phyloP scores from a whole-genome alignment of 2,113 vertebrate species.

The Cottus gobio region DNA sequence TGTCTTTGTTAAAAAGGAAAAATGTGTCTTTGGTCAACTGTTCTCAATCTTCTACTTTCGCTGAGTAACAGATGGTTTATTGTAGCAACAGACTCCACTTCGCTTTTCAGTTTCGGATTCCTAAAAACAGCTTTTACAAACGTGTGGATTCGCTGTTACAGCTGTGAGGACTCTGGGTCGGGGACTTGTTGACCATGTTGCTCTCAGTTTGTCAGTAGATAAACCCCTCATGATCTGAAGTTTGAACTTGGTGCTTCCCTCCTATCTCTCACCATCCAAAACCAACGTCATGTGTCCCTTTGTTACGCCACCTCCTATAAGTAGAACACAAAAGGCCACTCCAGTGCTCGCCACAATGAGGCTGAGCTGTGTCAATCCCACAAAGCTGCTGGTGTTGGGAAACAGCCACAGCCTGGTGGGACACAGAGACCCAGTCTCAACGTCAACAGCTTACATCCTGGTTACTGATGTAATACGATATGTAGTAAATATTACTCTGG shows the following conservation, averaged over 20 bases:
- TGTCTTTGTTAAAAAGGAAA: not conserved
- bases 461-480: slow-evolving; percentile 48
- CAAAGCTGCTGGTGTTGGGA: slow-evolving; percentile 64
- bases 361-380: slow-evolving; percentile 60
- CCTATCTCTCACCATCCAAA: slow-evolving; percentile 26
- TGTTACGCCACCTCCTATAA: slow-evolving; percentile 56
- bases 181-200: slow-evolving; percentile 13
- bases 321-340: slow-evolving; percentile 52
- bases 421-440: slow-evolving; percentile 42
- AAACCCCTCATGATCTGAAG: slow-evolving; percentile 21
- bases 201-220: slow-evolving; percentile 10
- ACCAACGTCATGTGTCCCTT: slow-evolving; percentile 34
- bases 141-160: not conserved
- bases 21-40: not conserved
- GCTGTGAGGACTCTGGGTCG: not conserved
- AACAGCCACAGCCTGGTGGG: slow-evolving; percentile 46
- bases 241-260: slow-evolving; percentile 22
- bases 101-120: not conserved
- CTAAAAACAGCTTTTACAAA: not conserved
- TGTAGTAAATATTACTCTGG: slow-evolving; percentile 34
- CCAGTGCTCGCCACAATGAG: slow-evolving; percentile 42
- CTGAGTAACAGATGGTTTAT: not conserved
- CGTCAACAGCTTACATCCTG: slow-evolving; percentile 44
- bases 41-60: not conserved
- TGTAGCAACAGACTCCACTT: not conserved